phyloP scores from a whole-genome alignment of 1,140 invertebrate genomes.

The Druon quercuslanigerum region DNA sequence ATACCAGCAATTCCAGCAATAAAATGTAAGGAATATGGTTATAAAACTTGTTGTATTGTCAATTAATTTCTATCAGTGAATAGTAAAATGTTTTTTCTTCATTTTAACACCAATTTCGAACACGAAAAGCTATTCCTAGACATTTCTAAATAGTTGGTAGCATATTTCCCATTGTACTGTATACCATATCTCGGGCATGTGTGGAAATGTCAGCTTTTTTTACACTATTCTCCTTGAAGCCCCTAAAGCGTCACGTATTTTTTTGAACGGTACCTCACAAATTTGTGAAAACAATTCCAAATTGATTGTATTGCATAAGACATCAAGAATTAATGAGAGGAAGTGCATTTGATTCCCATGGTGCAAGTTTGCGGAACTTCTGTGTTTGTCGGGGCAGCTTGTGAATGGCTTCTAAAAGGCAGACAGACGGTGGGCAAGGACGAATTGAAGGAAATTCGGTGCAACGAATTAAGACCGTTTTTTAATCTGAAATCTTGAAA shows the following conservation, averaged over 20 bases:
- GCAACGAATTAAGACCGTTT: conserved; percentile 42
- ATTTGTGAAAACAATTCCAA: conserved; percentile 12
- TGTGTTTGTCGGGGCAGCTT: background rate
- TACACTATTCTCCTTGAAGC: too few relatives aligned
- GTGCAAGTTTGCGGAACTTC: conserved; percentile 21
- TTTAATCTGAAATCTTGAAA: conserved; percentile 58
- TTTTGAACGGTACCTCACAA: background rate
- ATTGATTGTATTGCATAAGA: background rate
- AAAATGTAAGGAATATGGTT: too few relatives aligned
- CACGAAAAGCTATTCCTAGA: too few relatives aligned
- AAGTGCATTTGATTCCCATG: conserved; percentile 29
- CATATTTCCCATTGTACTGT: background rate
- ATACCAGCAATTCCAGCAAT: too few relatives aligned
- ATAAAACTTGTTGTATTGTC: too few relatives aligned
- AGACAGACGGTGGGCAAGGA: conserved; percentile 44
- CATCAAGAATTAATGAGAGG: conserved; percentile 3
- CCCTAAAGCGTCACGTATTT: too few relatives aligned
- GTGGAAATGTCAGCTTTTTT: too few relatives aligned
- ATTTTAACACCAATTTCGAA: too few relatives aligned
- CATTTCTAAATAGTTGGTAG: too few relatives aligned
- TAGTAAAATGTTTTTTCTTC: too few relatives aligned
- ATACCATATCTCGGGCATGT: too few relatives aligned
- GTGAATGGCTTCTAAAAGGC: conserved; percentile 36
- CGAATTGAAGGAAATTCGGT: conserved; percentile 52
- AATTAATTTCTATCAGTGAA: too few relatives aligned